Evolutionary conservation across 2,888 invertebrate species (phyloP), one percentile per base, ranked within the genome.

Genomic region (Sylvicola cinctus): DNA sequence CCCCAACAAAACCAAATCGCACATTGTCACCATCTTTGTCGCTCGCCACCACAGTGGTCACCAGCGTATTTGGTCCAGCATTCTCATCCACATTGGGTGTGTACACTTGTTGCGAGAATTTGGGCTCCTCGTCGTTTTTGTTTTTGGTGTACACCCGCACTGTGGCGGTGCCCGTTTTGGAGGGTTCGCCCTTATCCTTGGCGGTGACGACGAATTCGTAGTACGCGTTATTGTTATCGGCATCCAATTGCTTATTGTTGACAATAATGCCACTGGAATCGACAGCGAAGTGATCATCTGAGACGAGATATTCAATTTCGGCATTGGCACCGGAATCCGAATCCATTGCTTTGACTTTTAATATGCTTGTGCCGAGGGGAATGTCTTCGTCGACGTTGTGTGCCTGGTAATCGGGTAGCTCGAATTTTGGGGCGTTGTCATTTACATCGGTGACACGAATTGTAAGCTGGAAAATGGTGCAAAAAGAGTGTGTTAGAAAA

Each of bases 11-110:
- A 32, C 81, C 83, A 50, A 88, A 93, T 35, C 87, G 67, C 4
- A 95, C 90, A 56, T 88, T 90, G 54, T 95, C 93, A 8, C 95
- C 93, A 55, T 95, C 93, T 59, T 91, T 91, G 54, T 95, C 95
- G 5, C 88, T 88, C 2, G 95, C 93, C 3, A 95, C 91, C 1
- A 95, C 88, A 1, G 93, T 93, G 6, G 93, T 93, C 0, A 95
- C 91, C 31, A 93, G 63, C 4, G 93, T 91, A 49, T 88, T 90
- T 0, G 90, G 85, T 1, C 90, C 90, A 8, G 90, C 90, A 54
- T 90, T 90, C 57, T 91, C 91, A 51, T 90, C 90, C 2, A 91
- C 90, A 57, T 90, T 91, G 0, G 91, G 90, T 2, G 90, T 90
- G 56, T 91, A 91, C 3, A 91, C 90, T 63, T 90, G 88, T 49